A percentile compares a stretch with the other conserved stretches of the same genome.
Evolutionary conservation across 2,888 invertebrate genomes (phyloP).

Genomic region (Lithophane socia): DNA sequence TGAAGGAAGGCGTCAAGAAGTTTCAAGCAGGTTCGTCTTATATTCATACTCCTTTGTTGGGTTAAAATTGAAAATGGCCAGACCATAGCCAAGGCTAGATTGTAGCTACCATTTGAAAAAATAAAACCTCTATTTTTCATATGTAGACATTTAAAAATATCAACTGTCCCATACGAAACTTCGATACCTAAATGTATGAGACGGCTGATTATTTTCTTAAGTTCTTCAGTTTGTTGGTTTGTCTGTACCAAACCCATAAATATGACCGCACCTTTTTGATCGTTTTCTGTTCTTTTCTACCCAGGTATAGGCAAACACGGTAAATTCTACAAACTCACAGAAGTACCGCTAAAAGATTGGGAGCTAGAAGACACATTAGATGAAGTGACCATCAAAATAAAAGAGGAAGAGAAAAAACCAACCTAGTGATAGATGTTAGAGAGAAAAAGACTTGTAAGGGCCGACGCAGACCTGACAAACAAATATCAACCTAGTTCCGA

Average conservation of each 20-base stretch:
- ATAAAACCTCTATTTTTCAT: too few species aligned
- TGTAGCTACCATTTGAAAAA: background rate
- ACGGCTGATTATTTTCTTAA: too few species aligned
- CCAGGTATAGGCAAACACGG: constrained; percentile 92
- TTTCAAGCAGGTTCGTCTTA: constrained; percentile 91
- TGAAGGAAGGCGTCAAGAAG: constrained; percentile 92
- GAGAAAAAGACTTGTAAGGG: background rate
- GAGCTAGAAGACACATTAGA: constrained; percentile 88
- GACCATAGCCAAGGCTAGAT: background rate
- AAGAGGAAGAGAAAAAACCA: constrained; percentile 45
- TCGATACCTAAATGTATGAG: too few species aligned
- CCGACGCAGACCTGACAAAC: background rate
- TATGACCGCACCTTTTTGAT: too few species aligned
- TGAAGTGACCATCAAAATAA: constrained; percentile 71
- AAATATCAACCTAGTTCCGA: background rate
- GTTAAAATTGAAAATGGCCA: background rate
- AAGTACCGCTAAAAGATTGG: constrained; percentile 92
- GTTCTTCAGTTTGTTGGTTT: too few species aligned
- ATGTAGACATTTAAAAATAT: too few species aligned
- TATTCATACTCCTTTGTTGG: background rate
- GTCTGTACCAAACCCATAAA: too few species aligned
- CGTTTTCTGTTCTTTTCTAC: constrained; percentile 24
- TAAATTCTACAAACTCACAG: constrained; percentile 91
- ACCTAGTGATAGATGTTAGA: background rate
- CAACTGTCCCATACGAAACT: too few species aligned